Conservation (phyloP, 2,113 vertebrate species). For the Mesocricetus auratus region DNA sequence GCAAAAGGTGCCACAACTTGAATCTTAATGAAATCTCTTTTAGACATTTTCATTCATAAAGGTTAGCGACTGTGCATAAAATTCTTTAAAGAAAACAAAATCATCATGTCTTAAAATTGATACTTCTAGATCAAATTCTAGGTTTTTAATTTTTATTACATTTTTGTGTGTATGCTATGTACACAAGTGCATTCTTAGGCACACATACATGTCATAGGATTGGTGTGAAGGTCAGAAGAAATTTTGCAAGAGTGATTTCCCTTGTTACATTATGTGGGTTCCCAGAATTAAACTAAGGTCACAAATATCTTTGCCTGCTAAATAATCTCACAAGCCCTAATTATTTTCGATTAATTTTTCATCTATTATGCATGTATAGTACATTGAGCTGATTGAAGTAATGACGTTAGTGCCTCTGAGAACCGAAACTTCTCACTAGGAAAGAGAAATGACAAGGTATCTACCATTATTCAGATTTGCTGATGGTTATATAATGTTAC, state of each 20-base stretch:
- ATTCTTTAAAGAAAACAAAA: conserved; percentile 36
- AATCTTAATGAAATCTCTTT: conserved; percentile 44
- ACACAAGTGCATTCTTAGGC: neutral
- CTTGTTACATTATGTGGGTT: neutral
- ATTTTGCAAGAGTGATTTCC: neutral
- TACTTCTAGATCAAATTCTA: conserved; percentile 55
- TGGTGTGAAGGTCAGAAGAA: neutral
- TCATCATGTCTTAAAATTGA: conserved; percentile 37
- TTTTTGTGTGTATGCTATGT: neutral
- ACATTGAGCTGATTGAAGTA: conserved; percentile 14
- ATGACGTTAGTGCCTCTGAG: conserved; percentile 25
- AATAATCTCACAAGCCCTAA: neutral
- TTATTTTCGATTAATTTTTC: conserved; percentile 33
- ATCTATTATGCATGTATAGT: neutral
- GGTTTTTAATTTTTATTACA: neutral
- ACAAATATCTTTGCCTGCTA: neutral
- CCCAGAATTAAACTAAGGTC: neutral
- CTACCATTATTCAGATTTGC: conserved; percentile 41
- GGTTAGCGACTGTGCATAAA: neutral
- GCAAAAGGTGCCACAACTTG: neutral
- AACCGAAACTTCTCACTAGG: conserved; percentile 45
- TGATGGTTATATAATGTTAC: conserved; percentile 44
- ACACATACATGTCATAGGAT: neutral
- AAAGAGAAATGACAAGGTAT: conserved; percentile 24
- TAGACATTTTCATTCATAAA: conserved; percentile 32